phyloP scores from a whole-genome alignment of 2,797 vertebrate species.

The Brachyalestes nurse region DNA sequence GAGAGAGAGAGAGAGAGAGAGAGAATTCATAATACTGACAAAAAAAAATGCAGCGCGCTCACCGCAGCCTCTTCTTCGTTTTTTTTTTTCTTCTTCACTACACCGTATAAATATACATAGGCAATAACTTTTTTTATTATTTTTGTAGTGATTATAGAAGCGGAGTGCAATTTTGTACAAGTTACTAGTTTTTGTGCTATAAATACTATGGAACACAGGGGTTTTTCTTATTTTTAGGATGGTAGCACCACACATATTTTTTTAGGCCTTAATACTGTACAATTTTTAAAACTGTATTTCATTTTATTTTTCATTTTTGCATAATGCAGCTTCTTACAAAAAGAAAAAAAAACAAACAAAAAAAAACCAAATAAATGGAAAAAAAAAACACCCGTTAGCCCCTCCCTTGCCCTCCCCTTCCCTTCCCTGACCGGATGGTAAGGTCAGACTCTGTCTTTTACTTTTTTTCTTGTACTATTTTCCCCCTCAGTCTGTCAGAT shows the following conservation, averaged over 20 bases:
- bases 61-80: conserved; percentile 62
- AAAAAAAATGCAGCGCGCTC: conserved; percentile 84
- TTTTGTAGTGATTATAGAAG: conserved; percentile 99
- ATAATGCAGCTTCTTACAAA: conserved; percentile 95
- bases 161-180: conserved; percentile 99
- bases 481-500: conserved; percentile 80
- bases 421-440: conserved; percentile 56
- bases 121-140: conserved; percentile 95
- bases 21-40: conserved; percentile 82
- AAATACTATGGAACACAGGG: conserved; percentile 99
- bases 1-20: conserved; percentile 68
- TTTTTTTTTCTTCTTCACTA: conserved; percentile 74
- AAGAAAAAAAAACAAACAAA: conserved; percentile 72
- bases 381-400: conserved; percentile 69
- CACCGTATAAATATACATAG: conserved; percentile 99
- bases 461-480: conserved; percentile 37
- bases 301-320: conserved; percentile 85
- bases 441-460: conserved; percentile 54
- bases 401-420: neutral
- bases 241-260: conserved; percentile 97
- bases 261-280: conserved; percentile 99
- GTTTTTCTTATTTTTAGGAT: conserved; percentile 89
- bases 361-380: conserved; percentile 67
- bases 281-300: conserved; percentile 84
- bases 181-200: conserved; percentile 99